Percentiles rank a stretch among this genome's conserved stretches.
phyloP scores from a whole-genome alignment of 1,140 invertebrate species.

The Drosophila murphyi region DNA sequence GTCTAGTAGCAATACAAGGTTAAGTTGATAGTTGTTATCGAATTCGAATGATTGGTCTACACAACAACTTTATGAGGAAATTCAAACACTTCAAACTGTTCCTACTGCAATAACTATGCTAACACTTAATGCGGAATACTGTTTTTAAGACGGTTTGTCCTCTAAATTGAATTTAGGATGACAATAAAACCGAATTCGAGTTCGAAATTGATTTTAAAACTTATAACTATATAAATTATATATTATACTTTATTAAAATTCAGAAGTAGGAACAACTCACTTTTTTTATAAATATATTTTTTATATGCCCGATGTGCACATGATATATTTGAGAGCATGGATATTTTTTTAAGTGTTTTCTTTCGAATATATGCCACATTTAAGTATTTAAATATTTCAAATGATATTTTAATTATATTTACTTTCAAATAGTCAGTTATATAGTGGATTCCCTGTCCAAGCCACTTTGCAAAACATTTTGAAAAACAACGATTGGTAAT shows the following conservation, averaged over 20 bases:
- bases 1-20: slow-evolving; percentile 10
- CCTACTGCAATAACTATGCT: background rate
- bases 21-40: slow-evolving; percentile 20
- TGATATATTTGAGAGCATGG: no score
- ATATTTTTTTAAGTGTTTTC: no score
- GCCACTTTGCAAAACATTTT: background rate
- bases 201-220: no score
- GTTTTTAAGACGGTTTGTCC: background rate
- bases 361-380: no score
- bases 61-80: background rate
- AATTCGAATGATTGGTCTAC: slow-evolving; percentile 1
- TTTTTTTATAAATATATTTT: no score
- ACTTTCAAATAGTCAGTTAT: background rate
- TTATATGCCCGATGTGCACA: no score
- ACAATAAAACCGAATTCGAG: no score
- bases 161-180: background rate
- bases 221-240: no score
- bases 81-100: background rate
- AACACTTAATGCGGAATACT: background rate
- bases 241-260: no score
- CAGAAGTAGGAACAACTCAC: no score
- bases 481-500: background rate
- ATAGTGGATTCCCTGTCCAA: background rate
- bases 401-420: background rate
- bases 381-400: background rate